Percentiles rank a stretch among this genome's conserved stretches.
Conservation (phyloP, 30 jellyfish, hydroid and myxozoan genomes). For the Cassiopea xamachana region DNA sequence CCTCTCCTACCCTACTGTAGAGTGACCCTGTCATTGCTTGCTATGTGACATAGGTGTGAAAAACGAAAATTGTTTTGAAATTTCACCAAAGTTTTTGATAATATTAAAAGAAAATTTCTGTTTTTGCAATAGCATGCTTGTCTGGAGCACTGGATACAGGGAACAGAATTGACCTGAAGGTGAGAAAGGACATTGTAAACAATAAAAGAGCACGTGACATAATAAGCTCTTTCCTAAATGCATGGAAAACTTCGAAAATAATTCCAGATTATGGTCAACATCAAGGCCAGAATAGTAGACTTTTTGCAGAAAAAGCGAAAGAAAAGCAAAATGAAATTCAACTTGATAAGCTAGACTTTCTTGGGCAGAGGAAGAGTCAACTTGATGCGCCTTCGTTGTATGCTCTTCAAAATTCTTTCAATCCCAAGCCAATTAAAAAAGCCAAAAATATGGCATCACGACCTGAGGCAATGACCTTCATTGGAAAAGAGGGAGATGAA, state of each 20-base stretch:
- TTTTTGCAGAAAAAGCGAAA: background rate
- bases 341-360: constrained; percentile 40
- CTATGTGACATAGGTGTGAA: too few species aligned
- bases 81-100: too few species aligned
- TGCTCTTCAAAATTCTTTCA: constrained; percentile 53
- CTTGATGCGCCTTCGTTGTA: constrained; percentile 63
- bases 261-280: constrained; percentile 56
- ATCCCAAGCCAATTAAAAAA: constrained; percentile 63
- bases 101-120: too few species aligned
- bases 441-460: constrained; percentile 34
- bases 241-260: constrained; percentile 73
- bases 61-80: too few species aligned
- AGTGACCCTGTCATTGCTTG: too few species aligned
- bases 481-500: constrained; percentile 76
- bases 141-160: background rate
- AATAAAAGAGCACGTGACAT: constrained; percentile 70
- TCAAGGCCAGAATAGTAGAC: background rate
- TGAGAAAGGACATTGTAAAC: background rate
- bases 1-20: too few species aligned
- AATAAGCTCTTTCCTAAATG: constrained; percentile 67
- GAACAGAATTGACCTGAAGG: background rate
- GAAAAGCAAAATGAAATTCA: constrained; percentile 8
- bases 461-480: constrained; percentile 83
- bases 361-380: constrained; percentile 50
- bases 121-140: background rate